Conservation (phyloP, 2,797 vertebrate species). For the Eleutherodactylus coqui region DNA sequence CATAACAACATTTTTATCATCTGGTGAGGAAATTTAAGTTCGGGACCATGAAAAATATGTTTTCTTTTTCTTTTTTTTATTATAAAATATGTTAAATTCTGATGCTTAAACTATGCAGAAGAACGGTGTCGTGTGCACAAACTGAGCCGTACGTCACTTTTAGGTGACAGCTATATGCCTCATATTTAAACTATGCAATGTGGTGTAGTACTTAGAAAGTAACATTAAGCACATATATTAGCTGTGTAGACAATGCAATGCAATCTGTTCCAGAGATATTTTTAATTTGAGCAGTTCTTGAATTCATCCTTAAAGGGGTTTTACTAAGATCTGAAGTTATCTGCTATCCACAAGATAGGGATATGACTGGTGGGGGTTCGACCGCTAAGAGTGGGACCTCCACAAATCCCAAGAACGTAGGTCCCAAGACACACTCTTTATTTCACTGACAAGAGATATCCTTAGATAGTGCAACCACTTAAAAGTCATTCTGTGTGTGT, state of each 20-base stretch:
- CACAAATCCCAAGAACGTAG: too few relatives aligned
- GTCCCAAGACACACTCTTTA: too few relatives aligned
- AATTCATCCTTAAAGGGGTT: background rate
- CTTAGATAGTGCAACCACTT: too few relatives aligned
- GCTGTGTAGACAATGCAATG: background rate
- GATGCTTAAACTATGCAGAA: background rate
- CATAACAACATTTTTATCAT: background rate
- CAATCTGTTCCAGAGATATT: background rate
- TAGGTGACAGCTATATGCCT: conserved; percentile 23
- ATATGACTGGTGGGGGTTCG: too few relatives aligned
- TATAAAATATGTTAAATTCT: background rate
- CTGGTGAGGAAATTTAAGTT: background rate
- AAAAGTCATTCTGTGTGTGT: too few relatives aligned
- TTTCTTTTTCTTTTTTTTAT: too few relatives aligned
- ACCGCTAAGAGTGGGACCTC: too few relatives aligned
- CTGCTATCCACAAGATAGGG: background rate
- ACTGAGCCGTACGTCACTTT: background rate
- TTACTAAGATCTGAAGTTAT: background rate
- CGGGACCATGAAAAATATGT: background rate
- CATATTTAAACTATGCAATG: background rate
- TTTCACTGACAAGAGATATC: too few relatives aligned
- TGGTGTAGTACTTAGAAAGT: background rate
- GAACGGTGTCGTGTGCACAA: background rate
- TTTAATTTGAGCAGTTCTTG: background rate
- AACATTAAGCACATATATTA: background rate